Evolutionary conservation across 1,140 invertebrate genomes (phyloP), one percentile per base, ranked within the genome.

Genomic region (Yoshiicerus persimilis): DNA sequence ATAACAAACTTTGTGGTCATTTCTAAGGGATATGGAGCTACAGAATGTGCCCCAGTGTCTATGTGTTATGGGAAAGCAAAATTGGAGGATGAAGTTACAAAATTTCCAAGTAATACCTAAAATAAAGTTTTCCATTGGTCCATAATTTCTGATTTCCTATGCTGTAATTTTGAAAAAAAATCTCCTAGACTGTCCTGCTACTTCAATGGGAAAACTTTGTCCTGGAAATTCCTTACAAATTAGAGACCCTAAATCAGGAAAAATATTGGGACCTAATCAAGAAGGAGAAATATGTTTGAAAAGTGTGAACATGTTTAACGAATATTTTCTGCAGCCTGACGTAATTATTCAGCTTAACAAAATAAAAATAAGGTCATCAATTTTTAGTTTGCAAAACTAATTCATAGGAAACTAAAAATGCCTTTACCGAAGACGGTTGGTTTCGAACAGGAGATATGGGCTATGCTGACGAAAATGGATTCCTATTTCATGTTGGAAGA

Each of bases 401-500:
- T 13, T 10, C 36, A 30, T n/a, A 36, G 27, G 89, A 90, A 70
- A 66, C 86, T 16, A 84, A 47, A 27, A 66, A 20, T 0, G 41
- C 75, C 0, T 41, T 41, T n/a, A 77, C 88, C 11, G 70, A 84
- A 38, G 66, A 91, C 27, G 90, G 90, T 27, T 91, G 89, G 89
- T 38, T 91, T 27, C 62, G 47, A 23, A 91, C 89, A 27, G 91
- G 91, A 20, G 91, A 92, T 86, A 56, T 91, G 10, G 91, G 90
- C 13, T 91, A 91, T 80, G 91, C 87, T 77, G 91, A 91, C 87
- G 88, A 91, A 27, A 86, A 90, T 36, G 91, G 91, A 27, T 88
- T 87, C 64, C 38, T 92, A 13, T 92, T 89, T 86, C 86, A 92
- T 25, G 86, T 90, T 11, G 92, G 91, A 41, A 89, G 91, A 87